phyloP scores from a whole-genome alignment of 2,888 invertebrate species.

The Trisateles emortualis region DNA sequence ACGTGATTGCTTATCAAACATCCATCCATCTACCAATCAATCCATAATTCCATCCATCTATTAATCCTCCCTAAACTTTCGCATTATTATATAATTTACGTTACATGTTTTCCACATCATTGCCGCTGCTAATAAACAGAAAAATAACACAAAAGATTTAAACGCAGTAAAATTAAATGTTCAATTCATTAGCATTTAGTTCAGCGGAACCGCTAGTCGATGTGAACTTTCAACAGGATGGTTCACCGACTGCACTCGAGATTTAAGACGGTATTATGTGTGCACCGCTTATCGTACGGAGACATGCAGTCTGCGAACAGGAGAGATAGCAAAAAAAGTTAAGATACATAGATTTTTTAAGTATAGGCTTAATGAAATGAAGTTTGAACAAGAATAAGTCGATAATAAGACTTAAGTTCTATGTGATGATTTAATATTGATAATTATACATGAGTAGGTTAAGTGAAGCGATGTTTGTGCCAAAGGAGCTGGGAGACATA shows the following conservation, averaged over 20 bases:
- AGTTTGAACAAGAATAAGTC: no score
- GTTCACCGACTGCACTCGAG: conserved; percentile 47
- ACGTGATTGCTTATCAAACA: no score
- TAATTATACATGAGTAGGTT: no score
- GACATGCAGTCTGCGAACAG: conserved; percentile 64
- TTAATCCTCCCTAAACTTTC: no score
- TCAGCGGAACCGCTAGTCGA: conserved; percentile 15
- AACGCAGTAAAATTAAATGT: conserved; percentile 6
- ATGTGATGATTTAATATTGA: no score
- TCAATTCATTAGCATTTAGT: conserved; percentile 15
- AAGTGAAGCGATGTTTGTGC: no score
- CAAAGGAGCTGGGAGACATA: no score
- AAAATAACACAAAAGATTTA: neutral
- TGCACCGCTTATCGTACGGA: conserved; percentile 75
- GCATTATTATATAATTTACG: no score
- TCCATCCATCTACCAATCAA: no score
- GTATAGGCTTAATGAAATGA: no score
- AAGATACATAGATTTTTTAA: neutral
- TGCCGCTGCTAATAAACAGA: neutral
- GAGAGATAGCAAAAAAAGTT: conserved; percentile 24
- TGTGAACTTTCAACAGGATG: conserved; percentile 42
- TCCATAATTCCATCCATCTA: no score
- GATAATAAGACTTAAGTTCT: no score
- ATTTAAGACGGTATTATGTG: conserved; percentile 74
- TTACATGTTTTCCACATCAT: neutral